Evolutionary conservation across 1,140 invertebrate genomes (phyloP), one percentile per base, ranked within the genome.

Genomic region (Probaryconus sp.): DNA sequence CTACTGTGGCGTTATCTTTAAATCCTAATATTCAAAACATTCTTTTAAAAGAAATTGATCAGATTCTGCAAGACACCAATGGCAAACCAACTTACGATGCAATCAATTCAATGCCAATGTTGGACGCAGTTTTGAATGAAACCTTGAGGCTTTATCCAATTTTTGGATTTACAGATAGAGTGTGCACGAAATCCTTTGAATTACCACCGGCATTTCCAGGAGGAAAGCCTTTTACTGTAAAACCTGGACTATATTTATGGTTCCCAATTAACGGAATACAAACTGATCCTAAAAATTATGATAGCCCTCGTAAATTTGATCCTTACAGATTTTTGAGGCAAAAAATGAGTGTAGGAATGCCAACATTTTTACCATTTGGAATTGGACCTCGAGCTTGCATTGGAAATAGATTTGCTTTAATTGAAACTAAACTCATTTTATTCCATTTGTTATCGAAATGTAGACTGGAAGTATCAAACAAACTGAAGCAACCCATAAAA

Each of bases 261-360:
- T 81, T 90, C 20, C 85, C 88, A 0, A 83, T 87, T 9, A 89
- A 89, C 50, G 81, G 87, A 6, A 79, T 93, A 5, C 93, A 94
- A 68, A 83, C 89, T 9, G 89, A 92, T 77, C 87, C 89, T 2
- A 83, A 89, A 20, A 87, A 89, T 63, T 93, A 89, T 84, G 88
- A 90, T 2, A 86, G 92, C 26, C 92, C 92, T 0, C 81, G 91
- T 5, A 82, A 77, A 20, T 92, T 90, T 35, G 77, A 85, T 61
- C 90, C 89, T 0, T 89, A 89, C 60, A 70, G 90, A 50, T 90
- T 89, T 60, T 70, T 79, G 16, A 85, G 87, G 0, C 85, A 88
- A 30, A 71, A 71, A 24, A 9, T 2, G 5, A 53, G 16, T 3
- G 48, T 42, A 17, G 18, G 18, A 17, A n/a, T 9, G 13, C 14